Base-by-base conservation (phyloP, 2,888 invertebrate genomes). In the Chrysolina haemoptera region DNA sequence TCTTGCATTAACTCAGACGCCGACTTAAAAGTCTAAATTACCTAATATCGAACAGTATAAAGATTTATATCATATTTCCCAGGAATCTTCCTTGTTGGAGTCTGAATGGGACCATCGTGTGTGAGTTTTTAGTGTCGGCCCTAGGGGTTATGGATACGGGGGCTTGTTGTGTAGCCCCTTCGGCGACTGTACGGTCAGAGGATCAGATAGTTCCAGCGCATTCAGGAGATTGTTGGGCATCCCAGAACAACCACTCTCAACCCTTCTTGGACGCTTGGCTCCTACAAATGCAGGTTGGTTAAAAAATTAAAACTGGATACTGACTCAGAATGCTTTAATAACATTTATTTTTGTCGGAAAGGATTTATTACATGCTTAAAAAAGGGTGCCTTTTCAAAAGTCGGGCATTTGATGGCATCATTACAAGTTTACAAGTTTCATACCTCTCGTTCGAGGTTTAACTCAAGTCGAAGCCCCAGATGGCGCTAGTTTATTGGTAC, bases 141-240 rank as follows among this genome's bases (percentile, higher is more conserved):
- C 82, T 35, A 75, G 83, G 85, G 85, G 86, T 84, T 86, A 87
- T 87, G 87, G 87, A 87, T 86, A 85, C 86, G 85, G 87, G 87
- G 83, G 85, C 85, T 84, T 87, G 87, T 80, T 87, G 86, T 80
- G 82, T 87, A 81, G 85, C 87, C 85, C 85, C 87, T 81, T 81
- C 85, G 86, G 86, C 85, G 81, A 83, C 85, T 76, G 82, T 84
- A 75, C 85, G 83, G 87, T 89, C 59, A 85, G 90, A 81, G 88
- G 86, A 86, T 78, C 87, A 87, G 80, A 87, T 86, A 75, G 87
- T 86, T 59, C 86, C 86, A 70, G 86, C 86, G 43, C 87, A 86
- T 82, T 85, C 85, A 55, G 83, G 81, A 83, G 88, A 82, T 80
- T 88, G 84, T 88, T 90, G 85, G 88, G 89, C 81, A 88, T 89